phyloP scores from a whole-genome alignment of 2,888 invertebrate genomes.

The Spicauda simplicius region DNA sequence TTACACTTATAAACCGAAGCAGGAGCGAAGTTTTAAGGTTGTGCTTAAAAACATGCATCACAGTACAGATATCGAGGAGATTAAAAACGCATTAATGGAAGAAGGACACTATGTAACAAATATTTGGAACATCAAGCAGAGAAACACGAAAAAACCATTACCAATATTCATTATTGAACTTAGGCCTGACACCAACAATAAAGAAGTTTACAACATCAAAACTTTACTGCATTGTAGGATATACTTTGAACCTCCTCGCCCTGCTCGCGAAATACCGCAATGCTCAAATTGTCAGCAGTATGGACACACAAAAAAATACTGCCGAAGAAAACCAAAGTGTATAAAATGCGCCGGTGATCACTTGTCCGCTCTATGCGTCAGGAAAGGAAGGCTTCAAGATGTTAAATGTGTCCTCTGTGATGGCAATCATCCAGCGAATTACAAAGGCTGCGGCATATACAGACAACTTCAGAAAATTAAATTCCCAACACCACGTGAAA shows the following conservation, averaged over 20 bases:
- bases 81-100: neutral
- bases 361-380: neutral
- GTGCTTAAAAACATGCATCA: slow-evolving; percentile 40
- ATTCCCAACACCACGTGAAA: too few species aligned
- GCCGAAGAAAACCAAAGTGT: slow-evolving; percentile 15
- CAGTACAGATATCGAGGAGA: slow-evolving; percentile 38
- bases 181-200: slow-evolving; percentile 31
- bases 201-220: slow-evolving; percentile 33
- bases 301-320: slow-evolving; percentile 22
- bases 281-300: slow-evolving; percentile 6
- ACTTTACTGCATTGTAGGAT: slow-evolving; percentile 1
- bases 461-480: too few species aligned
- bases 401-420: too few species aligned
- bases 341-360: slow-evolving; percentile 17
- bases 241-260: neutral
- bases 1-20: slow-evolving; percentile 38
- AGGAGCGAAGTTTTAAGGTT: slow-evolving; percentile 39
- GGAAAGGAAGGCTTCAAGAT: too few species aligned
- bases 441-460: too few species aligned
- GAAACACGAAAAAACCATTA: slow-evolving; percentile 35
- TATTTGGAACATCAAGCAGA: slow-evolving; percentile 40
- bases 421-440: too few species aligned
- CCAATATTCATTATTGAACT: slow-evolving; percentile 39
- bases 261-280: neutral
- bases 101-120: slow-evolving; percentile 32